Evolutionary conservation across 2,888 invertebrate genomes (phyloP).

Genomic region (Agrotis segetum): DNA sequence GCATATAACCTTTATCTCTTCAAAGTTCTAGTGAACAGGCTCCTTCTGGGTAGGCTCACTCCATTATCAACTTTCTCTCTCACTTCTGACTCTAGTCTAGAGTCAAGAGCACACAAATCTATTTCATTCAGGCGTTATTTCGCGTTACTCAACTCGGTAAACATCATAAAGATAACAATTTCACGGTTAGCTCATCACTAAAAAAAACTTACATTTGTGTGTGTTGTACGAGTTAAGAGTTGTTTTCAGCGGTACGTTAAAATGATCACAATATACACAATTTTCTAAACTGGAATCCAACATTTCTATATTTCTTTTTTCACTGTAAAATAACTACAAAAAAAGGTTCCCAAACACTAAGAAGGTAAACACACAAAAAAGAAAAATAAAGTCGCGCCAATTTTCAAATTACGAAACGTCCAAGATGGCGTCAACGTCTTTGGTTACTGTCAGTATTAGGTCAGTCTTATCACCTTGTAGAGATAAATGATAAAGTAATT

Average conservation of each 20-base stretch:
- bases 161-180: neutral
- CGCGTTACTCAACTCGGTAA: neutral
- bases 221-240: neutral
- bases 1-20: too few relatives aligned
- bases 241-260: neutral
- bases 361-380: neutral
- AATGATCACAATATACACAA: neutral
- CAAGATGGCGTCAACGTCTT: constrained; percentile 49
- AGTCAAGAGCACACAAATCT: too few relatives aligned
- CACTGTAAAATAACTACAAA: too few relatives aligned
- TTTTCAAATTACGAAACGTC: constrained; percentile 42
- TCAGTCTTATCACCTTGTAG: constrained; percentile 61
- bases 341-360: too few relatives aligned
- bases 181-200: neutral
- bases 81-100: too few relatives aligned
- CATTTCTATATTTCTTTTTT: neutral
- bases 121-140: too few relatives aligned
- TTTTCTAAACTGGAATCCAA: constrained; percentile 15
- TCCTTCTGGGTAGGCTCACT: too few relatives aligned
- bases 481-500: constrained; percentile 68
- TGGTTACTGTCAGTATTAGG: constrained; percentile 54
- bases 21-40: too few relatives aligned
- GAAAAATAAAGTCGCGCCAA: neutral
- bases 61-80: too few relatives aligned
- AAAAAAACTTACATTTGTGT: neutral